These are phyloP conservation scores for Lathronympha strigana DNA, from an alignment of 2,888 invertebrate species.

Conservation along the genomic window DNA sequence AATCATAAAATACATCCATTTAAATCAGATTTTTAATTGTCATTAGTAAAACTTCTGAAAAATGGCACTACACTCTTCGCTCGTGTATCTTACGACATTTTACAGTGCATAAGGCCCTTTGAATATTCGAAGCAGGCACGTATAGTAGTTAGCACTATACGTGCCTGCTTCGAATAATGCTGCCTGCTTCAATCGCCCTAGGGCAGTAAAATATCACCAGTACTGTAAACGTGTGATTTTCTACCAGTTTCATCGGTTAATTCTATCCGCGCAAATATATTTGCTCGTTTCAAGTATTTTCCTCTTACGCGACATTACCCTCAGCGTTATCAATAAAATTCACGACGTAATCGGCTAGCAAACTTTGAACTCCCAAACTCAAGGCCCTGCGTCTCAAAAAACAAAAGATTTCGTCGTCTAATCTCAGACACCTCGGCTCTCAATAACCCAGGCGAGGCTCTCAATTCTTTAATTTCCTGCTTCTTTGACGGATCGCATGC, in stretches of 20 bases:
- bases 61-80: no score
- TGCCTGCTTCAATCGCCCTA: no score
- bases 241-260: not conserved
- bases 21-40: no score
- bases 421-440: constrained; percentile 33
- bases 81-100: no score
- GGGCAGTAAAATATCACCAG: no score
- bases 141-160: no score
- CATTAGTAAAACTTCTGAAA: no score
- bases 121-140: no score
- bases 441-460: constrained; percentile 40
- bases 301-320: not conserved
- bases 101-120: no score
- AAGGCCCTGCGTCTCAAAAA: not conserved
- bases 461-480: constrained; percentile 69
- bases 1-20: no score
- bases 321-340: not conserved
- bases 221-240: not conserved
- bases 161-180: no score
- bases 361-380: not conserved
- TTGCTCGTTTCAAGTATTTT: not conserved
- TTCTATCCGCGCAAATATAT: not conserved
- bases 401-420: constrained; percentile 24
- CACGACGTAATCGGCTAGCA: not conserved
- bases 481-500: constrained; percentile 59